A percentile compares a stretch with the other conserved stretches of the same genome.
These are phyloP conservation scores for Sphenopsis melanotis DNA, from an alignment of 2,797 vertebrate species.

Conservation along the genomic window DNA sequence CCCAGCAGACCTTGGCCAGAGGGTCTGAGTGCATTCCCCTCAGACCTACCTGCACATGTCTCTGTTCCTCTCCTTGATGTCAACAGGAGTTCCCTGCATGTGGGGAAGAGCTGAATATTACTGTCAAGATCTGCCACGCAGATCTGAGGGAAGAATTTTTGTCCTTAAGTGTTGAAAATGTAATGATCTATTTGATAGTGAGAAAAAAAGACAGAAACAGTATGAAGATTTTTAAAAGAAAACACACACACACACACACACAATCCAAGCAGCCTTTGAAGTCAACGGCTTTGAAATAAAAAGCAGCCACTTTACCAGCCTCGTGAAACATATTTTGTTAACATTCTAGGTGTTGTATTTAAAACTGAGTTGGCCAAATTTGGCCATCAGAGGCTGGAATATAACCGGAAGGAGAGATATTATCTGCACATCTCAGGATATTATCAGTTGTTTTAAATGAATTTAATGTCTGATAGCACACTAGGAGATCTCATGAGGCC, in stretches of 20 bases:
- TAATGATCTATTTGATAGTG: conserved; percentile 72
- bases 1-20: background rate
- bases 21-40: background rate
- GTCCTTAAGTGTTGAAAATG: conserved; percentile 70
- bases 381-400: background rate
- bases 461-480: background rate
- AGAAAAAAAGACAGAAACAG: conserved; percentile 65
- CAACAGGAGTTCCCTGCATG: conserved; percentile 59
- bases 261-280: conserved; percentile 61
- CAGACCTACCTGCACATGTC: conserved; percentile 25
- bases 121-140: conserved; percentile 63
- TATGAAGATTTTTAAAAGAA: conserved; percentile 67
- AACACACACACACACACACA: conserved; percentile 48
- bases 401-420: background rate
- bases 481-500: background rate
- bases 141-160: conserved; percentile 64
- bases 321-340: conserved; percentile 44
- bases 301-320: conserved; percentile 61
- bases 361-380: conserved; percentile 25
- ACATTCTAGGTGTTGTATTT: conserved; percentile 53
- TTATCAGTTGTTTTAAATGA: background rate
- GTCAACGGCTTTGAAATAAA: conserved; percentile 61
- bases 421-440: background rate
- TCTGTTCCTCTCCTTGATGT: conserved; percentile 42
- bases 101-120: conserved; percentile 55